Percentiles rank a stretch among this genome's conserved stretches.
These are phyloP conservation scores for Noctua janthe DNA, from an alignment of 2,888 invertebrate species.

Conservation along the genomic window DNA sequence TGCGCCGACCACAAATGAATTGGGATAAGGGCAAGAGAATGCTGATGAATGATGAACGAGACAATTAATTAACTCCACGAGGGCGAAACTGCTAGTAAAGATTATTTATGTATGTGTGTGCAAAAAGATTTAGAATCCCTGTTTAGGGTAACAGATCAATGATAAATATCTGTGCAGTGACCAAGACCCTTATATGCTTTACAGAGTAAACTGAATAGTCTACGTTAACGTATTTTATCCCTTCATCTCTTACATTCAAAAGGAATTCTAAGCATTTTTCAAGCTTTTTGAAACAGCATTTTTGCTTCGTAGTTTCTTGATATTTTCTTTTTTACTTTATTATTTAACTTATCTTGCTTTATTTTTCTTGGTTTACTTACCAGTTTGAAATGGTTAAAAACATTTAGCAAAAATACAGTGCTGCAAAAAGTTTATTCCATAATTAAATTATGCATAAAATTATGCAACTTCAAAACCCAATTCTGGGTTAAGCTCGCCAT, in stretches of 20 bases:
- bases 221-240: conserved; percentile 13
- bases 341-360: too few species aligned
- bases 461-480: too few species aligned
- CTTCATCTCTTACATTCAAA: conserved; percentile 21
- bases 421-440: not conserved
- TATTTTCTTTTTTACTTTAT: not conserved
- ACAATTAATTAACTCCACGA: too few species aligned
- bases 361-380: not conserved
- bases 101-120: not conserved
- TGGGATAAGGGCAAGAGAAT: too few species aligned
- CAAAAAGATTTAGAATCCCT: conserved; percentile 26
- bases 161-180: conserved; percentile 39
- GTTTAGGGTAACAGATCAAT: conserved; percentile 15
- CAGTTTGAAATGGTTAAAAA: not conserved
- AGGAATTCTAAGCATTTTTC: conserved; percentile 2
- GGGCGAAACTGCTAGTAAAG: not conserved
- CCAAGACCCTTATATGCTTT: conserved; percentile 40
- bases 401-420: not conserved
- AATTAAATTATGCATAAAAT: too few species aligned
- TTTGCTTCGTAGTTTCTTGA: not conserved
- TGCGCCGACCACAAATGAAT: too few species aligned
- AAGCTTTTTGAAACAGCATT: not conserved
- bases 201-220: conserved; percentile 29
- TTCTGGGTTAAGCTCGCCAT: too few species aligned
- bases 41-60: too few species aligned